Evolutionary conservation across 2,797 vertebrate species (phyloP), one percentile per base, ranked within the genome.

Genomic region (Tenualosa thibaudeaui): DNA sequence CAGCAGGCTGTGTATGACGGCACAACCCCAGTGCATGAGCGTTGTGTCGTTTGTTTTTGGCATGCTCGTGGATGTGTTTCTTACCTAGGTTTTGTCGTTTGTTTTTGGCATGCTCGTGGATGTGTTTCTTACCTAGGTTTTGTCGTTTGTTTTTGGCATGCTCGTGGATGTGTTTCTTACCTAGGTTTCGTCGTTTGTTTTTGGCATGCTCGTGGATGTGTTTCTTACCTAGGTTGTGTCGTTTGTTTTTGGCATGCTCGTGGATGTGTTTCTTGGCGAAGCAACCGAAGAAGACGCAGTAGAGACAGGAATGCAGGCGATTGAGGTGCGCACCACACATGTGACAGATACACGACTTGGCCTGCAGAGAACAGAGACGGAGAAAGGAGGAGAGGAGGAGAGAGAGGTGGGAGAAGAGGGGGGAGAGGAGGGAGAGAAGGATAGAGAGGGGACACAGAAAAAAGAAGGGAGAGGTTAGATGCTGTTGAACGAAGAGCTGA

Each of bases 251-350:
- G 81, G 98, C 98, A 65, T 99, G 98, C 84, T 99, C 98, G 62
- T 99, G 98, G 92, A 99, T 99, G 92, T 99, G 98, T 93, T 99
- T 99, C 96, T 99, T 99, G 88, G 97, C 97, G 90, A 99, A 99
- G 93, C 98, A 99, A 94, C 97, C 98, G 60, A 99, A 99, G 95
- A 98, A 99, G 91, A 99, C 97, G 86, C 98, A 99, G 94, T 98
- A 97, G 87, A 99, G 97, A 94, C 98, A 99, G 91, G 98, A 99
- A 94, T 99, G 98, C 87, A 99, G 97, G 91, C 98, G 95, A 94
- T 97, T 99, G 92, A 99, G 95, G 93, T 99, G 98, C 88, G 97
- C 97, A 19, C 98, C 98, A 88, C 98, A 99, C 94, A 98, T 97
- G 84, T 99, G 98, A 95, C 98, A 99, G 91, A 99, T 96, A 87